These are phyloP conservation scores for Drosophila austrosaltans DNA, from an alignment of 2,888 invertebrate genomes.

Conservation along the genomic window DNA sequence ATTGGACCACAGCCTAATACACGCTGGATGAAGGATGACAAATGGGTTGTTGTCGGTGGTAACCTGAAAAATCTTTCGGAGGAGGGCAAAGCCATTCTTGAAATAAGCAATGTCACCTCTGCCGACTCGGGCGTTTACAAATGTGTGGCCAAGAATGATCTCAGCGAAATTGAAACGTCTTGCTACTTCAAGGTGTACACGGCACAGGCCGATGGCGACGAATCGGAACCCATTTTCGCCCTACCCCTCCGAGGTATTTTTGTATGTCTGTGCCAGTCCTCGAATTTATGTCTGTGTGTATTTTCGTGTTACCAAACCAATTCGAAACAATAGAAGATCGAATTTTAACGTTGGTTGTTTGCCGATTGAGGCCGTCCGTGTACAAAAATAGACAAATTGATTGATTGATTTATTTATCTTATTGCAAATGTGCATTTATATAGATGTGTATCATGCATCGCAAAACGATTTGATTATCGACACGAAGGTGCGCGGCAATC, in stretches of 20 bases:
- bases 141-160: conserved; percentile 90
- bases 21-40: conserved; percentile 91
- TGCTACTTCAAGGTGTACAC: conserved; percentile 86
- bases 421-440: conserved; percentile 1
- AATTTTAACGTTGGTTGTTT: conserved; percentile 22
- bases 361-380: conserved; percentile 73
- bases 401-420: conserved; percentile 56
- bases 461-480: conserved; percentile 91
- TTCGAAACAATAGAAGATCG: conserved; percentile 41
- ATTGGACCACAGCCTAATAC: conserved; percentile 89
- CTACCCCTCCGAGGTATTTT: conserved; percentile 87
- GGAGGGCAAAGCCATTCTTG: conserved; percentile 90
- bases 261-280: conserved; percentile 12
- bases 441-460: conserved; percentile 89
- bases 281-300: conserved; percentile 11
- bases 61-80: conserved; percentile 86
- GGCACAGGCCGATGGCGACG: conserved; percentile 81
- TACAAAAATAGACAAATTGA: conserved; percentile 76
- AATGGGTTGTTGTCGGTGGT: conserved; percentile 85
- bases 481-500: conserved; percentile 91
- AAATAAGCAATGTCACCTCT: conserved; percentile 87
- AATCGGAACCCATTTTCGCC: conserved; percentile 83
- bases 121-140: conserved; percentile 92
- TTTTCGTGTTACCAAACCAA: conserved; percentile 57
- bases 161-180: conserved; percentile 89